phyloP scores from a whole-genome alignment of 2,113 vertebrate genomes.

The Xenus cinereus region DNA sequence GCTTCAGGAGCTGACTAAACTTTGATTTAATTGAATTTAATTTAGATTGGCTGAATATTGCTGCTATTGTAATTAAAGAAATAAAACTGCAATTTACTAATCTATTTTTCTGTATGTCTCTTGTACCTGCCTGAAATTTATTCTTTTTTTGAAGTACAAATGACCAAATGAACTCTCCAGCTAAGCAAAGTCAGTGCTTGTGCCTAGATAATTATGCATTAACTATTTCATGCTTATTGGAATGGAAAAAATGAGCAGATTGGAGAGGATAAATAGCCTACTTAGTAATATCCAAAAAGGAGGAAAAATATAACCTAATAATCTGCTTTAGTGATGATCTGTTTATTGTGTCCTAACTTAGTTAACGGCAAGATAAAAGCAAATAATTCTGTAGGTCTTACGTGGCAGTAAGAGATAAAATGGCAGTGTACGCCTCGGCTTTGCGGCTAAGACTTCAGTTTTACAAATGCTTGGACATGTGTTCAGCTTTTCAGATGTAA shows the following conservation, averaged over 20 bases:
- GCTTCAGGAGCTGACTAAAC: conserved; percentile 5
- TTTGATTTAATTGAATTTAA: conserved; percentile 9
- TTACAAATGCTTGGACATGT: background rate
- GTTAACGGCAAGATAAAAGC: background rate
- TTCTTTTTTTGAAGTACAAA: background rate
- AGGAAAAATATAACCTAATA: background rate
- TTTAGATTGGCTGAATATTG: conserved; percentile 10
- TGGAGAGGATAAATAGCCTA: background rate
- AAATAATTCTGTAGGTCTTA: background rate
- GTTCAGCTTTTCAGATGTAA: conserved; percentile 55
- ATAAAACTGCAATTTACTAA: background rate
- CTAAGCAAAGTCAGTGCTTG: background rate
- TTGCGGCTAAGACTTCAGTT: background rate
- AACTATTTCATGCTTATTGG: background rate
- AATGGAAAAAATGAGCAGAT: background rate
- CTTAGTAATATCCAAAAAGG: background rate
- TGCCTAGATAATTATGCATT: background rate
- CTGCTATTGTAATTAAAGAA: conserved; percentile 14
- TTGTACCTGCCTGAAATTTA: background rate
- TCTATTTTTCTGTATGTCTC: background rate
- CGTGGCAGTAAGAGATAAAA: background rate
- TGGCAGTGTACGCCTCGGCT: background rate
- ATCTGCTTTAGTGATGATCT: background rate
- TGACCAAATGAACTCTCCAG: background rate
- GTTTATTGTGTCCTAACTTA: background rate